phyloP scores from a whole-genome alignment of 2,888 invertebrate species.

The Drosophila borealis region DNA sequence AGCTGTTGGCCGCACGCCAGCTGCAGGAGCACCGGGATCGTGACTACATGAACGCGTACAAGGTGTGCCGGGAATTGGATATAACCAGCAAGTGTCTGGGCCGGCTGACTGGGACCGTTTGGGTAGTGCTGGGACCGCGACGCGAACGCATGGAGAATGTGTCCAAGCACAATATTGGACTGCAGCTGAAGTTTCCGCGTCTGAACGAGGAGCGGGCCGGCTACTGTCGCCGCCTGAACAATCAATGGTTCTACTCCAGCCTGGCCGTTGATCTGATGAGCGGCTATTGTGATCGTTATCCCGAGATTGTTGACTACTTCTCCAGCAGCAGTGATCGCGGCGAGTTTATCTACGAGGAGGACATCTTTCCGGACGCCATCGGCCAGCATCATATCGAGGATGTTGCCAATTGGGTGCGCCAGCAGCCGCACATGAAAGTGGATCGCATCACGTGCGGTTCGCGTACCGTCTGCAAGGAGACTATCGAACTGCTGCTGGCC shows the following conservation, averaged over 20 bases:
- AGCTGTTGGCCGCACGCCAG: constrained; percentile 66
- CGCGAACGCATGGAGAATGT: constrained; percentile 83
- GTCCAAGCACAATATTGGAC: constrained; percentile 91
- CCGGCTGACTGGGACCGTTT: constrained; percentile 94
- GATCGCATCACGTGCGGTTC: constrained; percentile 90
- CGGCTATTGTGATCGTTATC: constrained; percentile 90
- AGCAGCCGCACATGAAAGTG: constrained; percentile 88
- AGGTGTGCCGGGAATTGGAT: constrained; percentile 84
- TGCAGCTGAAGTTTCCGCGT: constrained; percentile 96
- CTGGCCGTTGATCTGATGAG: constrained; percentile 90
- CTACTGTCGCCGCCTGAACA: constrained; percentile 90
- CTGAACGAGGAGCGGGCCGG: constrained; percentile 91
- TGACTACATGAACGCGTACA: constrained; percentile 74
- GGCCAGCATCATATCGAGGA: constrained; percentile 84
- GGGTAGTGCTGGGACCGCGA: constrained; percentile 87
- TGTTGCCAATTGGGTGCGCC: constrained; percentile 89
- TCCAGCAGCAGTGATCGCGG: constrained; percentile 85
- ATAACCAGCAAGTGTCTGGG: constrained; percentile 91
- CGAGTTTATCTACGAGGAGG: constrained; percentile 89
- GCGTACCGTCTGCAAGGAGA: constrained; percentile 89
- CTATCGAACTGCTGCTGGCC: constrained; percentile 85
- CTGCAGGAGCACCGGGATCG: constrained; percentile 68
- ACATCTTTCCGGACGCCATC: constrained; percentile 87
- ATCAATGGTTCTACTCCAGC: constrained; percentile 92
- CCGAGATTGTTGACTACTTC: constrained; percentile 88